Evolutionary conservation across 2,113 vertebrate species (phyloP).

Genomic region (Lynx canadensis): DNA sequence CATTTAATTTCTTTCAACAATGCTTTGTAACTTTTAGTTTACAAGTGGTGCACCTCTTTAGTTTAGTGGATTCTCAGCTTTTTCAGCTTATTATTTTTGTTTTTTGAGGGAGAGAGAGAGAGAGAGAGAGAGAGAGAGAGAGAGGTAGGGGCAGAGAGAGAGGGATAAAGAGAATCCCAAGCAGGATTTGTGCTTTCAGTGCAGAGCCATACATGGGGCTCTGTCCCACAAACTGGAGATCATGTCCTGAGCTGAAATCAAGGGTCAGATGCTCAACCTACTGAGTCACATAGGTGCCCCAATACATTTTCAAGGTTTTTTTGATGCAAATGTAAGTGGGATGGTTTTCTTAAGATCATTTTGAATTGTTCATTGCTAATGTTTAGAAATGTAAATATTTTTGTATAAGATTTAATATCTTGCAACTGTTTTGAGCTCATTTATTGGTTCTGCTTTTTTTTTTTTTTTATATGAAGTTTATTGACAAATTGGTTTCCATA

Average conservation of each 20-base stretch:
- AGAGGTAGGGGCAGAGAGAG: background rate
- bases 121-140: no score
- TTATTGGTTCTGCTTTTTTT: background rate
- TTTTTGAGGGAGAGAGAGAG: background rate
- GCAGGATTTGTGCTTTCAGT: background rate
- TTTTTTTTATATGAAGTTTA: no score
- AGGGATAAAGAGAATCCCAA: background rate
- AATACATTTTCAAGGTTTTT: no score
- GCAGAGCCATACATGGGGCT: background rate
- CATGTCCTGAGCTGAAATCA: background rate
- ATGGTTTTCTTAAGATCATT: background rate
- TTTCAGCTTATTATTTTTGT: no score
- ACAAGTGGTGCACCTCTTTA: background rate
- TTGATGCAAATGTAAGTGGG: background rate
- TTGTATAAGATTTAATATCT: background rate
- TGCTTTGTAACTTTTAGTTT: background rate
- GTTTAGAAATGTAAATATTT: background rate
- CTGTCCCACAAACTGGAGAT: background rate
- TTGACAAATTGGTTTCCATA: no score
- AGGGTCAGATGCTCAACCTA: background rate
- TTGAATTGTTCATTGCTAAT: background rate
- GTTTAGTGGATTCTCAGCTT: background rate
- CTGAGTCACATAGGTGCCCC: background rate
- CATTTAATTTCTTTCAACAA: background rate
- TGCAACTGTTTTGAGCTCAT: background rate